phyloP scores from a whole-genome alignment of 2,888 invertebrate species.

The Eilema griseolum region DNA sequence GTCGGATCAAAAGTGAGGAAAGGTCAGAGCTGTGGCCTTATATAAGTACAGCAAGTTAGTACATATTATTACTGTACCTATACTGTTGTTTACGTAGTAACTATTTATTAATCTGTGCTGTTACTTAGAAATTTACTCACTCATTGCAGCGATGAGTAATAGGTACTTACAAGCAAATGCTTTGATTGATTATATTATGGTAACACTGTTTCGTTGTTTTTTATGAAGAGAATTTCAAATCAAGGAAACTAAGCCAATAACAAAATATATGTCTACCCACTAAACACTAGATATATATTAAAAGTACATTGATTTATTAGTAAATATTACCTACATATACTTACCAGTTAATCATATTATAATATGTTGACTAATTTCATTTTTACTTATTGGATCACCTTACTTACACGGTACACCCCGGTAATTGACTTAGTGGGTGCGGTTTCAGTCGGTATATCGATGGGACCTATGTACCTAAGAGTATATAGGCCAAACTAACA shows the following conservation, averaged over 20 bases:
- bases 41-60: constrained; percentile 31
- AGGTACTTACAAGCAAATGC: no score
- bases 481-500: no score
- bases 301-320: no score
- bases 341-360: no score
- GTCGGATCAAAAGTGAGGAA: constrained; percentile 51
- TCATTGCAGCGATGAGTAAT: constrained; percentile 12
- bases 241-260: neutral
- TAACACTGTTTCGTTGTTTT: neutral
- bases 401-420: no score
- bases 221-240: neutral
- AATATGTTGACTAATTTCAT: no score
- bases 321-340: no score
- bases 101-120: no score
- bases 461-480: no score
- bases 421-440: no score
- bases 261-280: neutral
- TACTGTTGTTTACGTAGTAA: neutral
- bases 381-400: no score
- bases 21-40: constrained; percentile 53
- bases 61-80: constrained; percentile 1
- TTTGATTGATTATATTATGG: neutral
- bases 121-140: constrained; percentile 15
- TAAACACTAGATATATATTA: neutral
- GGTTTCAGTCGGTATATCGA: no score